Evolutionary conservation across 2,113 vertebrate species (phyloP).

Genomic region (Trinectes maculatus): DNA sequence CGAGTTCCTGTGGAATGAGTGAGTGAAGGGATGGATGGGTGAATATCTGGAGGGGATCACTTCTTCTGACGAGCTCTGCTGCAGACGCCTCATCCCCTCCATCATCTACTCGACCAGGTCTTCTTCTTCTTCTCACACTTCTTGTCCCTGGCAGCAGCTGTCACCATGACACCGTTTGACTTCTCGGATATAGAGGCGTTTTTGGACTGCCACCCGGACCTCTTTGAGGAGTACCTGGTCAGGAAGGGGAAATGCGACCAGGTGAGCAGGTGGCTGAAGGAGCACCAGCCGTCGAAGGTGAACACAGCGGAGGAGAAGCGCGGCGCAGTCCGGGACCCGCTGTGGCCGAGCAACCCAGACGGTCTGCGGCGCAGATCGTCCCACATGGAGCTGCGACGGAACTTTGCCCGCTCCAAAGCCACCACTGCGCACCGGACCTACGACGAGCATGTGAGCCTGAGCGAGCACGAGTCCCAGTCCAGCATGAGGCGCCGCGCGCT

Average conservation of each 20-base stretch:
- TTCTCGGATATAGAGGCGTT: conserved; percentile 85
- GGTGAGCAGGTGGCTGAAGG: conserved; percentile 79
- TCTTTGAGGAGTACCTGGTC: conserved; percentile 83
- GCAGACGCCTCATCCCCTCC: conserved; percentile 12
- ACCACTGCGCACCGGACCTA: conserved; percentile 80
- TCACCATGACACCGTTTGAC: conserved; percentile 80
- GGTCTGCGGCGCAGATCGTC: conserved; percentile 79
- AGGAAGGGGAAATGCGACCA: conserved; percentile 80
- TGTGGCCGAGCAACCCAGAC: conserved; percentile 73
- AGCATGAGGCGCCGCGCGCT: conserved; percentile 82
- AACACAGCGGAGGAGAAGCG: conserved; percentile 68
- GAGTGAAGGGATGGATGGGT: conserved; percentile 2
- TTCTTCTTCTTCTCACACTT: conserved; percentile 14
- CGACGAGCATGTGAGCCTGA: conserved; percentile 80
- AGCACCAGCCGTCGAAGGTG: conserved; percentile 73
- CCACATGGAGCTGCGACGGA: conserved; percentile 83
- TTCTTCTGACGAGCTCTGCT: conserved; percentile 40
- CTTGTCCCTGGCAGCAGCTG: conserved; percentile 11
- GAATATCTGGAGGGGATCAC: conserved; percentile 32
- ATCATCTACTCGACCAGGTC: conserved; percentile 25
- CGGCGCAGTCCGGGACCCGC: conserved; percentile 60
- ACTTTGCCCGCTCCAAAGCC: conserved; percentile 83
- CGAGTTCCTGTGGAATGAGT: conserved; percentile 7
- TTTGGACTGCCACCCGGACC: conserved; percentile 82
- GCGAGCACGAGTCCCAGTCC: conserved; percentile 78